Conservation (phyloP, 2,113 vertebrate species). For the Salvelinus sp. region DNA sequence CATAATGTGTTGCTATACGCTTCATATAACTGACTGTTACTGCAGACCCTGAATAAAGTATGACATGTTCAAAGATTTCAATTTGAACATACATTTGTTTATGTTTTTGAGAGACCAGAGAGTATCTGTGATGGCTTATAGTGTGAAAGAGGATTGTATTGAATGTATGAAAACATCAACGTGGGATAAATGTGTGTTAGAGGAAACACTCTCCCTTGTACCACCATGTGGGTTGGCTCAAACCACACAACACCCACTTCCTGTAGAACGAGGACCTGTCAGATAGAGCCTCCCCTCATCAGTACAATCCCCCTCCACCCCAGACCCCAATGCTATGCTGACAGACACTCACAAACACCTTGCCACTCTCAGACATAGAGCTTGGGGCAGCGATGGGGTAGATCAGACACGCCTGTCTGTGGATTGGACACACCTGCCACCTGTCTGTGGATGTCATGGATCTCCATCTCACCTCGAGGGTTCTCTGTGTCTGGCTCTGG, state of each 20-base stretch:
- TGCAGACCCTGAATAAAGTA: too few species aligned
- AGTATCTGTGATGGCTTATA: too few species aligned
- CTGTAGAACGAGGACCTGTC: constrained; percentile 38
- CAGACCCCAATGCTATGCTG: constrained; percentile 9
- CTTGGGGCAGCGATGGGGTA: not conserved
- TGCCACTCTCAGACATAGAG: not conserved
- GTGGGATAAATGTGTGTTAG: not conserved
- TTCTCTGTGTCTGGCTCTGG: constrained; percentile 44
- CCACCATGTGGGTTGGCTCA: constrained; percentile 22
- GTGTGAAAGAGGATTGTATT: too few species aligned
- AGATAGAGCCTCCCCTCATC: constrained; percentile 34
- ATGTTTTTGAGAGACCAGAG: too few species aligned
- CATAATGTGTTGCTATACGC: not conserved
- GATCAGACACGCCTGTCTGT: constrained; percentile 12
- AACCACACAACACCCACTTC: constrained; percentile 49
- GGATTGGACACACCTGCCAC: constrained; percentile 2
- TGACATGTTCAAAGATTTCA: too few species aligned
- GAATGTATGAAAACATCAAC: too few species aligned
- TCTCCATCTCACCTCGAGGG: constrained; percentile 21
- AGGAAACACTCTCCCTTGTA: not conserved
- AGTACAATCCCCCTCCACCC: not conserved
- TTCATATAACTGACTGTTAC: constrained; percentile 1
- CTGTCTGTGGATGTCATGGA: constrained; percentile 44
- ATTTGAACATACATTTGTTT: too few species aligned
- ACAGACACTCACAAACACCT: constrained; percentile 20